Evolutionary conservation across 2,888 invertebrate species (phyloP).

Genomic region (Girardia tigrina): DNA sequence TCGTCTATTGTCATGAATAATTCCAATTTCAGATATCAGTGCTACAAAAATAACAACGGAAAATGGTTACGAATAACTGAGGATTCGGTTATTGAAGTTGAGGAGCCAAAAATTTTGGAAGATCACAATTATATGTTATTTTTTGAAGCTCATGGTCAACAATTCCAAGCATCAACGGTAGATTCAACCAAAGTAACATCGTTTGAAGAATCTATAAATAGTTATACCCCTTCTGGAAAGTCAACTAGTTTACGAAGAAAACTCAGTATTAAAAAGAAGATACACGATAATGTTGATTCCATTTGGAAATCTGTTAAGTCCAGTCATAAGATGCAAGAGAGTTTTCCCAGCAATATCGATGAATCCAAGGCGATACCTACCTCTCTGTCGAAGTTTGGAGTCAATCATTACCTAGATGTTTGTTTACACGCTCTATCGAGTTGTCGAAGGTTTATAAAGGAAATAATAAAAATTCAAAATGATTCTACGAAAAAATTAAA

Average conservation of each 20-base stretch:
- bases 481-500: not conserved
- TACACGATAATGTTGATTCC: not conserved
- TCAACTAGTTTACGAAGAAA: not conserved
- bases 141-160: no score
- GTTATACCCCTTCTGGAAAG: not conserved
- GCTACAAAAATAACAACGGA: not conserved
- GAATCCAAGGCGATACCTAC: not conserved
- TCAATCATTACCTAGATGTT: not conserved
- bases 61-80: not conserved
- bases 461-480: not conserved
- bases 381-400: not conserved
- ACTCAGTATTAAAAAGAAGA: not conserved
- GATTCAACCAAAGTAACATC: not conserved
- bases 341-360: not conserved
- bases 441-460: not conserved
- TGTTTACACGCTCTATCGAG: not conserved
- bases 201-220: not conserved
- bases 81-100: not conserved
- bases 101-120: slow-evolving; percentile 1
- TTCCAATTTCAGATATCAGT: not conserved
- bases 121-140: not conserved
- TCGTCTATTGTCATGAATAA: not conserved
- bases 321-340: not conserved
- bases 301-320: not conserved
- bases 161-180: no score